These are phyloP conservation scores for Hoplodrina blanda DNA, from an alignment of 2,888 invertebrate species.

Conservation along the genomic window DNA sequence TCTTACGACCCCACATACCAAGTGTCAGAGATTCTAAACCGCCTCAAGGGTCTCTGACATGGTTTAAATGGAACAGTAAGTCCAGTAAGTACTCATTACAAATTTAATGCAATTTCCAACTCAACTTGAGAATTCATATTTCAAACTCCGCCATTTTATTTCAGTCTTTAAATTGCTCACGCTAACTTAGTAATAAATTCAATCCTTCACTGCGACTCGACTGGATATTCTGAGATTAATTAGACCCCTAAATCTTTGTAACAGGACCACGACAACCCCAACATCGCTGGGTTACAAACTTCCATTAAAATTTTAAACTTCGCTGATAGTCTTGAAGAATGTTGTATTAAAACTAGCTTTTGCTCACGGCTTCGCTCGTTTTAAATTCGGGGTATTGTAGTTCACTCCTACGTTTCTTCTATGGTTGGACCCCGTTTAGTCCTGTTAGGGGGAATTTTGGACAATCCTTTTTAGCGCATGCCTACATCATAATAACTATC, in stretches of 20 bases:
- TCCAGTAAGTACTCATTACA: background rate
- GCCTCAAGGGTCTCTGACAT: too few species aligned
- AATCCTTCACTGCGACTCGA: conserved; percentile 61
- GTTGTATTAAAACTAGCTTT: conserved; percentile 25
- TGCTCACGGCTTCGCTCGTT: too few species aligned
- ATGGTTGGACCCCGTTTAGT: too few species aligned
- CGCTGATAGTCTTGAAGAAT: conserved; percentile 45
- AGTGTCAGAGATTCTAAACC: too few species aligned
- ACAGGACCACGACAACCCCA: conserved; percentile 72
- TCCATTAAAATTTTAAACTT: conserved; percentile 70
- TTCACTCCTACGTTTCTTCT: too few species aligned
- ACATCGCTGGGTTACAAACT: conserved; percentile 68
- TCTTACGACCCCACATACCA: too few species aligned
- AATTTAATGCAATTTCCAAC: conserved; percentile 1
- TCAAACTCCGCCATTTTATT: conserved; percentile 27
- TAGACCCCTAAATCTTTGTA: conserved; percentile 74
- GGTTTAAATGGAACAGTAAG: too few species aligned
- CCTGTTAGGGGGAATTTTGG: too few species aligned
- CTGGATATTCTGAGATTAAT: conserved; percentile 74
- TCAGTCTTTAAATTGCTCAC: conserved; percentile 39
- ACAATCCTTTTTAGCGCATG: too few species aligned
- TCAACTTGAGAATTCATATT: conserved; percentile 1
- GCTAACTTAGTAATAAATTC: conserved; percentile 59
- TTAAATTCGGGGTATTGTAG: too few species aligned
- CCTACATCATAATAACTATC: too few species aligned